phyloP scores from a whole-genome alignment of 2,797 vertebrate genomes.

The Allobates femoralis region DNA sequence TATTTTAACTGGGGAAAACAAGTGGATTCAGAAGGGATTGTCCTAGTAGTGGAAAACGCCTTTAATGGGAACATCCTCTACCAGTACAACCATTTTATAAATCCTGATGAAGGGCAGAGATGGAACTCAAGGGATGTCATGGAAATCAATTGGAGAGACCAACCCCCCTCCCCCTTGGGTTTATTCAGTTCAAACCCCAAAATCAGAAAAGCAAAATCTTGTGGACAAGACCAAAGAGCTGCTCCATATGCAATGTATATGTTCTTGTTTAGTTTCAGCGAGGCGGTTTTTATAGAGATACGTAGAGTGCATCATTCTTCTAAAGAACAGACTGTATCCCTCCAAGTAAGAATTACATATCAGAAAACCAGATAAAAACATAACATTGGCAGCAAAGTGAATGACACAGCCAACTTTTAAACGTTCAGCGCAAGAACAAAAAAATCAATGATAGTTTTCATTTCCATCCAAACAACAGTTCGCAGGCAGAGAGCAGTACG shows the following conservation, averaged over 20 bases:
- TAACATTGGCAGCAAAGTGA: constrained; percentile 13
- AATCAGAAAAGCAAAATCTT: neutral
- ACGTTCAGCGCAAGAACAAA: constrained; percentile 26
- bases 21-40: too few species aligned
- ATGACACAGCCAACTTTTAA: constrained; percentile 26
- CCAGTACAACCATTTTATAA: too few species aligned
- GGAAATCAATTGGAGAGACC: too few species aligned
- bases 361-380: neutral
- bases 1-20: too few species aligned
- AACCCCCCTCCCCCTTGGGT: neutral
- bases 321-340: constrained; percentile 13
- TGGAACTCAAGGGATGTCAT: neutral
- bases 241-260: neutral
- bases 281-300: neutral
- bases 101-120: too few species aligned
- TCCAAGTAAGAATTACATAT: constrained; percentile 25
- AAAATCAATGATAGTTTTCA: constrained; percentile 41
- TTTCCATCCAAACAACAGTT: constrained; percentile 41
- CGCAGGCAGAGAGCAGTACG: neutral
- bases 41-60: too few species aligned
- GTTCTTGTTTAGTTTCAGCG: neutral
- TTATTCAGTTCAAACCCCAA: neutral
- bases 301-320: constrained; percentile 36
- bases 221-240: neutral
- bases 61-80: too few species aligned